A percentile compares a stretch with the other conserved stretches of the same genome.
Conservation (phyloP, 2,113 vertebrate genomes). For the Chionodraco myersi region DNA sequence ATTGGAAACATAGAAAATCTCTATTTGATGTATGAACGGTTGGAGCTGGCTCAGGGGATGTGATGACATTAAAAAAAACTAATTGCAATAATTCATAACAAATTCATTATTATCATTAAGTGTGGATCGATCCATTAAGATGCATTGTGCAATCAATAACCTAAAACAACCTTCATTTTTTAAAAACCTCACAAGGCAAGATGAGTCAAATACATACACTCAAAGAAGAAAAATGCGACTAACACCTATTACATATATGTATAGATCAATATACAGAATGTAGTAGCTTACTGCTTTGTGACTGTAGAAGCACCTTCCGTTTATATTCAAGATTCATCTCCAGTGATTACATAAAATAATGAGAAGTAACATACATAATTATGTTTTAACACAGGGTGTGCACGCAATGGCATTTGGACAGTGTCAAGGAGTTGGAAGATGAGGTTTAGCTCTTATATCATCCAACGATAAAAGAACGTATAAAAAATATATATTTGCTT, state of each 20-base stretch:
- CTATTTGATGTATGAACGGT: background rate
- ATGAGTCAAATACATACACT: background rate
- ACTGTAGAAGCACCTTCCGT: slow-evolving; percentile 76
- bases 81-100: background rate
- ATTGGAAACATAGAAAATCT: slow-evolving; percentile 13
- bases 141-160: slow-evolving; percentile 26
- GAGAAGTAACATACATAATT: slow-evolving; percentile 41
- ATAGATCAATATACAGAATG: slow-evolving; percentile 48
- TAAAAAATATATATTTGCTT: slow-evolving; percentile 78
- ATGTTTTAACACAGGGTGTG: slow-evolving; percentile 26
- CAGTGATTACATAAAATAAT: slow-evolving; percentile 60
- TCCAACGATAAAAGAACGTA: slow-evolving; percentile 64
- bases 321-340: slow-evolving; percentile 61
- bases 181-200: background rate
- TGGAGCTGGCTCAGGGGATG: background rate
- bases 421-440: slow-evolving; percentile 18
- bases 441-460: slow-evolving; percentile 22
- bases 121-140: background rate
- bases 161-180: background rate
- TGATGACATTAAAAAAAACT: slow-evolving; percentile 9
- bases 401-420: slow-evolving; percentile 12
- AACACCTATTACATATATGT: slow-evolving; percentile 32
- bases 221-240: slow-evolving; percentile 15
- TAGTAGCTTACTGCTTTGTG: slow-evolving; percentile 67
- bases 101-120: background rate